A percentile compares a stretch with the other conserved stretches of the same genome.
These are phyloP conservation scores for Hemicordylus capensis DNA, from an alignment of 2,113 vertebrate species.

Conservation along the genomic window DNA sequence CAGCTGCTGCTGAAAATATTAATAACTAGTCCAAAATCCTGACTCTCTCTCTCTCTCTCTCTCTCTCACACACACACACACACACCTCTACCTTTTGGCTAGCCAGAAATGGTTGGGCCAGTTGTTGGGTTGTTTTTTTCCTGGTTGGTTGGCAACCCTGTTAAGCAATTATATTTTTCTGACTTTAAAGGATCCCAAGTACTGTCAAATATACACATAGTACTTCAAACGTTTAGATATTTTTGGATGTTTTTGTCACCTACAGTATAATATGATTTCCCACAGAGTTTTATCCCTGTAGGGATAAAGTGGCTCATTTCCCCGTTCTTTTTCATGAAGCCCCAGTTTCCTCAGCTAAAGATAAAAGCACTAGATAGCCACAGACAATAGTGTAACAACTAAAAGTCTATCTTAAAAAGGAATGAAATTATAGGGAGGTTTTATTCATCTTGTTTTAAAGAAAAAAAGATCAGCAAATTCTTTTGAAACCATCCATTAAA, in stretches of 20 bases:
- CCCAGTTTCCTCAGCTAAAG: conserved; percentile 55
- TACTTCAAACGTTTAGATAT: conserved; percentile 48
- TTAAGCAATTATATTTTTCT: conserved; percentile 30
- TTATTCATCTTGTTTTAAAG: conserved; percentile 50
- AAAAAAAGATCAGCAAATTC: conserved; percentile 42
- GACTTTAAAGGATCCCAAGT: conserved; percentile 28
- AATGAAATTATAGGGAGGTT: conserved; percentile 48
- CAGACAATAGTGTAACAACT: conserved; percentile 51
- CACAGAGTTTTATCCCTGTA: conserved; percentile 47
- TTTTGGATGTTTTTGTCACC: conserved; percentile 39
- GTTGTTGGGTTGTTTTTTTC: not conserved
- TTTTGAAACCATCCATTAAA: conserved; percentile 54
- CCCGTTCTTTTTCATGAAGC: not conserved
- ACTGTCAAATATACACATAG: conserved; percentile 1
- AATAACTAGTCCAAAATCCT: no score
- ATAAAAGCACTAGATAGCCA: conserved; percentile 63
- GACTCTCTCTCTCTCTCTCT: no score
- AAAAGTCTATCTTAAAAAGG: conserved; percentile 53
- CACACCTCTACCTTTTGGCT: no score
- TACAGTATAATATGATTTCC: conserved; percentile 50
- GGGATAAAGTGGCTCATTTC: conserved; percentile 38
- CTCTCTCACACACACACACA: no score
- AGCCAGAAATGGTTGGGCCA: not conserved
- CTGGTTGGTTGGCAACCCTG: not conserved
- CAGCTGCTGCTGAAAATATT: no score